Evolutionary conservation across 2,797 vertebrate species (phyloP), one percentile per base, ranked within the genome.

Genomic region (Eulemur rubriventer): DNA sequence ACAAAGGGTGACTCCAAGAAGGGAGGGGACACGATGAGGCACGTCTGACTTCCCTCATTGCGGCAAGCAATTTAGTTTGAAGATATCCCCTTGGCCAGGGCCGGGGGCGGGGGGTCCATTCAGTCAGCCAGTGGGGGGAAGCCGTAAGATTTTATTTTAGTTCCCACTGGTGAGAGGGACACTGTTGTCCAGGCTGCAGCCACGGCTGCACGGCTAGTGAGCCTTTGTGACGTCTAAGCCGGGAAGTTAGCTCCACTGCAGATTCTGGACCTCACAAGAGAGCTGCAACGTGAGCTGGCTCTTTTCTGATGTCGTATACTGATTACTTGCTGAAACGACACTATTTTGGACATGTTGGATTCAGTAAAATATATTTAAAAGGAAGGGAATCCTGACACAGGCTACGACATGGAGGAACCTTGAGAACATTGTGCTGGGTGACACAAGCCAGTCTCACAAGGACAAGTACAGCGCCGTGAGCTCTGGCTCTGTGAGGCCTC

Each of bases 121-220:
- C 20, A 57, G 22, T 24, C 55, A 57, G 20, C 55, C 0, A 8
- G 55, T 57, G 8, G 22, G 55, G 55, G 55, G 41, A 57, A 57
- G 55, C 55, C 55, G 4, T 3, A 57, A 57, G 55, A 24, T 24
- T 22, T 57, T 57, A 57, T 57, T 57, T 57, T 9, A 24, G 22
- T 24, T 24, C 55, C 24, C 8, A 57, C 59, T 84, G 46, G 16
- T 65, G 35, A 28, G 61, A 50, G 10, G 43, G 16, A 11, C 43
- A 3, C 16, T 5, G 28, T 18, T 33, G 17, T 75, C 43, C 72
- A n/a, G 1, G 6, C 81, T 26, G 43, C 14, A 38, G 65, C 82
- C 26, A 12, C 0, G 16, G n/a, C 63, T n/a, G 7, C 46, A 1
- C 7, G 26, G 83, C 61, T 0, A 6, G 6, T 57, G 28, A 7